Base-by-base conservation (phyloP, 2,888 invertebrate species). In the Drosophila phalerata region DNA sequence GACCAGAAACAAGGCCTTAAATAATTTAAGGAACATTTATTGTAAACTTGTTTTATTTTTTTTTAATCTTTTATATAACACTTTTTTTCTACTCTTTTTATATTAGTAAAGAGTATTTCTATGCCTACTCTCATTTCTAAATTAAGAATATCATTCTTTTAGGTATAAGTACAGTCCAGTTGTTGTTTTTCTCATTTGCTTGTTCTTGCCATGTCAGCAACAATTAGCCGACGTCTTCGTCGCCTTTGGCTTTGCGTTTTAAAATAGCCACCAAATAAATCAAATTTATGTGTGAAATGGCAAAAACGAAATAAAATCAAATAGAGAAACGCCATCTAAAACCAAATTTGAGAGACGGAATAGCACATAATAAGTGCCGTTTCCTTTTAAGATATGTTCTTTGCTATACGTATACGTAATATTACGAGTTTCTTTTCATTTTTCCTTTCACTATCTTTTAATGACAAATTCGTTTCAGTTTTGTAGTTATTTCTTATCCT, bases 251-350 rank as follows among this genome's bases (percentile, higher is more conserved):
- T 66, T 52, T 52, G 60, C 64, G 73, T 69, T 75, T 83, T 69
- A 73, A 89, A 84, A 89, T 87, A 84, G 75, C 47, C 62, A 69
- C 56, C 69, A 67, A 72, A 85, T 85, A 89, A 85, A 85, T 89
- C 88, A 85, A 88, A 85, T 81, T 84, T 71, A 89, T 89, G 89
- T 67, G 73, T 32, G 52, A 69, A 72, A 64, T 57, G 43, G 40
- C 37, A 48, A 55, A 13, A 55, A 64, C 28, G n/a, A 37, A 10
- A 60, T 34, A 38, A 60, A 57, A 38, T 47, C 17, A 37, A 42
- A 17, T 5, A 42, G 13, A 19, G 17, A 28, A 19, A 40, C 5
- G 8, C 13, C 28, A 47, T 57, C 11, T 19, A 48, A 30, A 15
- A 48, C 11, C 37, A 49, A 38, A 34, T 47, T 37, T 17, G 32